These are phyloP conservation scores for Hyaena hyaena DNA, from an alignment of 2,113 vertebrate genomes.

Conservation along the genomic window DNA sequence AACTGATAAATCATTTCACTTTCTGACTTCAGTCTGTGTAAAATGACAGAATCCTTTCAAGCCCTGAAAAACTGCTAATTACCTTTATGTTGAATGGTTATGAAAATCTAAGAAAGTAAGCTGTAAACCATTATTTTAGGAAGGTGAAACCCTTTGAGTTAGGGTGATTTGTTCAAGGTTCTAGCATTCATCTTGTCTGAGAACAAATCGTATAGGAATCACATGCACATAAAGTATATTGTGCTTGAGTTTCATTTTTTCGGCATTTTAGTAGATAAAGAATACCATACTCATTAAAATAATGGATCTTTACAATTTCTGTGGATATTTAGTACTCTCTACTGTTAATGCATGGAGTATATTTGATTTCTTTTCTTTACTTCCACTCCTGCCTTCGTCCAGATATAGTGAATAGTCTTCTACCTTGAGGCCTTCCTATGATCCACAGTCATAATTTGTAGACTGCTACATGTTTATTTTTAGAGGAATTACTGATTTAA, in stretches of 20 bases:
- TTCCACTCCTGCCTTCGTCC: neutral
- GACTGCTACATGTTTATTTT: constrained; percentile 37
- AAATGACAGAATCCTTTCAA: constrained; percentile 6
- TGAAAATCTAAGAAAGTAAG: constrained; percentile 3
- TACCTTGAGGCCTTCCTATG: neutral
- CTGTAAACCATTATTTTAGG: constrained; percentile 21
- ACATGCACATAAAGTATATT: neutral
- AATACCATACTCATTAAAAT: constrained; percentile 30
- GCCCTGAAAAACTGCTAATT: neutral
- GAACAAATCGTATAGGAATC: constrained; percentile 26
- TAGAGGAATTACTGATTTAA: neutral
- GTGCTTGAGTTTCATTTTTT: neutral
- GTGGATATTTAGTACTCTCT: neutral
- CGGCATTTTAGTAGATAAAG: constrained; percentile 21
- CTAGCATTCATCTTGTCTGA: constrained; percentile 37
- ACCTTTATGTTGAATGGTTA: constrained; percentile 30
- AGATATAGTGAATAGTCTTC: neutral
- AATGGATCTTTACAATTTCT: neutral
- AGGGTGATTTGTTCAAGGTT: neutral
- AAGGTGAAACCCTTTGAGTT: neutral
- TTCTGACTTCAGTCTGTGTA: neutral
- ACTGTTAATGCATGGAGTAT: neutral
- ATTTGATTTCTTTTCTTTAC: neutral
- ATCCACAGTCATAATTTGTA: neutral
- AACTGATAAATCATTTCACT: constrained; percentile 37